Base-by-base conservation (phyloP, 2,888 invertebrate species). In the Vannuccia rotundouncinata region DNA sequence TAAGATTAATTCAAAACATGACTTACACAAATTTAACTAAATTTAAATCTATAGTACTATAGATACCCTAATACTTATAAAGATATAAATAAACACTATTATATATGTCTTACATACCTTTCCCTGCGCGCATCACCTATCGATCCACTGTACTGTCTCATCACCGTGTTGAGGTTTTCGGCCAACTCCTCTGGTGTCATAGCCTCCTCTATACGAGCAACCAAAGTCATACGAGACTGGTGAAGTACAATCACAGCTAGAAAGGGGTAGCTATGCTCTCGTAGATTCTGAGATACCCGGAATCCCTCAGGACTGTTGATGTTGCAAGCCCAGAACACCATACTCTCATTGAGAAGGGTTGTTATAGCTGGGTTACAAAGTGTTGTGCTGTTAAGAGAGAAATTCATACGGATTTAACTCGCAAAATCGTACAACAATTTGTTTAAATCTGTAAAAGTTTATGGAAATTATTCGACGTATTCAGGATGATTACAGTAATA, bases 261-360 rank as follows among this genome's bases (percentile, higher is more conserved):
- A 85, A 95, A 92, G 13, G 98, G 98, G 87, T 92, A 93, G 80
- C 92, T 91, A 80, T 92, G 91, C 29, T 93, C 93, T 82, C 93
- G 92, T 31, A 96, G 91, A 0, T 94, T 93, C 88, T 45, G 29
- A 22, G 81, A 82, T 1, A 82, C 82, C 22, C 80, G 78, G 73
- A 66, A 79, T 0, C 98, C 98, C 88, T 98, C 97, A 0, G 94
- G 92, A 0, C 92, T 92, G 83, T 93, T 92, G 28, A 94, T 92
- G 79, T 93, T 93, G 88, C 97, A 97, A 0, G 93, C 95, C 98
- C 97, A 99, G 86, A 97, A 93, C 30, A 98, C 89, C 84, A 93
- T 92, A 31, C 83, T 82, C 22, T 84, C 82, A 88, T 94, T 94
- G 83, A 97, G 91, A 87, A 92, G 95, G 82, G 92, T 91, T 82